Evolutionary conservation across 2,888 invertebrate species (phyloP).

Genomic region (Pammene fasciana): DNA sequence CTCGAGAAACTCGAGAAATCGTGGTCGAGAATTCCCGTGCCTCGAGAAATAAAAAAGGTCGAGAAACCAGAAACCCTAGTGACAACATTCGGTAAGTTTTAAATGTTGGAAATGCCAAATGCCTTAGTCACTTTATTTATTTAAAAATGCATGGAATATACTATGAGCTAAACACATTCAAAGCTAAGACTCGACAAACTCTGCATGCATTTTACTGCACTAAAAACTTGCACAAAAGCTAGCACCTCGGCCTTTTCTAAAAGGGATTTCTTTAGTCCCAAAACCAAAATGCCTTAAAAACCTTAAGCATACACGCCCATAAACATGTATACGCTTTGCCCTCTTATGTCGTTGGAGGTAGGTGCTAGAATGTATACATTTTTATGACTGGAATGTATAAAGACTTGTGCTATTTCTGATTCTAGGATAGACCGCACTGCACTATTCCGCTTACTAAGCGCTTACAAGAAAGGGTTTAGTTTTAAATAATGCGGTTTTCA

Average conservation of each 20-base stretch:
- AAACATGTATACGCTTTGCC: not conserved
- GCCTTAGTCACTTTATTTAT: no score
- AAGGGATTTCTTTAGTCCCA: slow-evolving; percentile 5
- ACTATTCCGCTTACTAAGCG: not conserved
- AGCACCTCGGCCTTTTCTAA: slow-evolving; percentile 37
- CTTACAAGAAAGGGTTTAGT: not conserved
- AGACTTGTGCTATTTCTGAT: slow-evolving; percentile 17
- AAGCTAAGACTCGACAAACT: slow-evolving; percentile 8
- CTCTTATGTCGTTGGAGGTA: not conserved
- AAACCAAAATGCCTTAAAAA: slow-evolving; percentile 1
- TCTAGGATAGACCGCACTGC: not conserved
- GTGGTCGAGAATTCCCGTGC: no score
- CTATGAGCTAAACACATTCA: slow-evolving; percentile 3
- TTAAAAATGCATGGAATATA: no score
- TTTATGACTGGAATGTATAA: not conserved
- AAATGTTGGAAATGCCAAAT: no score
- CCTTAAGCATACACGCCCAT: not conserved
- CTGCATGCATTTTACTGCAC: slow-evolving; percentile 27
- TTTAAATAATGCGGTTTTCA: no score
- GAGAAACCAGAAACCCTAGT: no score
- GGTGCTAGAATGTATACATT: not conserved
- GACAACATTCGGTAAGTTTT: no score
- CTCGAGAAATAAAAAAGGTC: no score
- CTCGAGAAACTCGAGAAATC: no score
- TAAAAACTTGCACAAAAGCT: slow-evolving; percentile 36